These are phyloP conservation scores for Vanessa atalanta DNA, from an alignment of 1,140 invertebrate genomes.

Conservation along the genomic window DNA sequence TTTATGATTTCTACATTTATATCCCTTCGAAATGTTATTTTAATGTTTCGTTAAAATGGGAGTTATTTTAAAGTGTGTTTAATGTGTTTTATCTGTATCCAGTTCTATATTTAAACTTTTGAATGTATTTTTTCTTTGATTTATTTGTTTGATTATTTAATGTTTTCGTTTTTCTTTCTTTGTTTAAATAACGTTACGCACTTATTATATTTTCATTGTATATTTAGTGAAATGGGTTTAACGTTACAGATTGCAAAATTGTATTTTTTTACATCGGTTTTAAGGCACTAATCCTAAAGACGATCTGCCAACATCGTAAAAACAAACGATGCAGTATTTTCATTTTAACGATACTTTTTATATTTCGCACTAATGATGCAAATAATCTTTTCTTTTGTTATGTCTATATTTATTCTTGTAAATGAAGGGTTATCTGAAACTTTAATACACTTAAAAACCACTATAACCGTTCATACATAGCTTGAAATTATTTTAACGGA, in stretches of 20 bases:
- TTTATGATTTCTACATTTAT: conserved; percentile 43
- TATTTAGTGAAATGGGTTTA: neutral
- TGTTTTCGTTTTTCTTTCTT: neutral
- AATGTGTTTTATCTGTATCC: too few species aligned
- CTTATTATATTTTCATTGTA: neutral
- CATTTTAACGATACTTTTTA: neutral
- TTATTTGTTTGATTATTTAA: too few species aligned
- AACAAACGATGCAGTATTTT: conserved; percentile 26
- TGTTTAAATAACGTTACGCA: neutral
- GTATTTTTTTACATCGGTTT: neutral
- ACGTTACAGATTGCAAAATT: conserved; percentile 2
- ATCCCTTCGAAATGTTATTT: neutral
- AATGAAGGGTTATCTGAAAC: neutral
- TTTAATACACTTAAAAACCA: neutral
- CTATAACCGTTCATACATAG: too few species aligned
- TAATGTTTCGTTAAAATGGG: neutral
- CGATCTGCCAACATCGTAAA: conserved; percentile 15
- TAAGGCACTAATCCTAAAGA: neutral
- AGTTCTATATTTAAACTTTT: neutral
- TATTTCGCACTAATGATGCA: conserved; percentile 31
- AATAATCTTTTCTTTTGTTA: conserved; percentile 31
- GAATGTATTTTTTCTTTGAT: neutral
- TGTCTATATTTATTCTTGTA: conserved; percentile 13
- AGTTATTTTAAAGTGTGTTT: neutral
- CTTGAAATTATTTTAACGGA: too few species aligned